Conservation (phyloP, 2,113 vertebrate genomes). For the Dasyurus viverrinus region DNA sequence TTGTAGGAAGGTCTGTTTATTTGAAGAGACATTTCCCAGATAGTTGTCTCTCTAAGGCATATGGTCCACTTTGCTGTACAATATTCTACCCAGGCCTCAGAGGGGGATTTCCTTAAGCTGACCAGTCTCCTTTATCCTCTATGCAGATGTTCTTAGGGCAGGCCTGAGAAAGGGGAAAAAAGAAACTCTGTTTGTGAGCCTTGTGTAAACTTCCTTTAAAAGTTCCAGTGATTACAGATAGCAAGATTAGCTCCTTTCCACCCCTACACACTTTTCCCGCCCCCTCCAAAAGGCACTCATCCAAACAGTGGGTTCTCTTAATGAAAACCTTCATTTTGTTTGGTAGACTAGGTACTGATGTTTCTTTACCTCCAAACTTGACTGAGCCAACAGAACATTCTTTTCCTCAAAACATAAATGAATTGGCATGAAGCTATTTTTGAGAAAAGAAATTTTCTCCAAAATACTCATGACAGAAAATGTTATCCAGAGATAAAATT, state of each 20-base stretch:
- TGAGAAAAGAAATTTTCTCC: neutral
- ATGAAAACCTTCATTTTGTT: slow-evolving; percentile 63
- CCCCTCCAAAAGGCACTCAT: slow-evolving; percentile 66
- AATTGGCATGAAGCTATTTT: neutral
- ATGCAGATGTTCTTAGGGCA: slow-evolving; percentile 41
- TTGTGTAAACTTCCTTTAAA: slow-evolving; percentile 69
- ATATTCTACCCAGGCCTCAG: neutral
- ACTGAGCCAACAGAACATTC: slow-evolving; percentile 41
- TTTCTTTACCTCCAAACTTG: slow-evolving; percentile 46
- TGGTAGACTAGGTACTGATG: slow-evolving; percentile 20
- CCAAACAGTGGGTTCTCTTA: slow-evolving; percentile 14
- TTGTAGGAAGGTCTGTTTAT: slow-evolving; percentile 75
- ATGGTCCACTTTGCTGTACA: neutral
- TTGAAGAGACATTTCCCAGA: slow-evolving; percentile 60
- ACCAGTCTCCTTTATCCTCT: slow-evolving; percentile 14
- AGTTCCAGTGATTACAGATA: slow-evolving; percentile 39
- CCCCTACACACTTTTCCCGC: neutral
- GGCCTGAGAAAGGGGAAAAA: slow-evolving; percentile 35
- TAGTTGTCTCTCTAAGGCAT: slow-evolving; percentile 48
- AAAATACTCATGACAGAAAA: too few relatives aligned
- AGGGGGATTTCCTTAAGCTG: neutral
- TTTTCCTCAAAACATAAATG: neutral
- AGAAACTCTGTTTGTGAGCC: neutral
- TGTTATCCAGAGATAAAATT: too few relatives aligned
- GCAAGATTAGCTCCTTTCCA: slow-evolving; percentile 9